Evolutionary conservation across 2,888 invertebrate species (phyloP), one percentile per base, ranked within the genome.

Genomic region (Drosophila ochracea): DNA sequence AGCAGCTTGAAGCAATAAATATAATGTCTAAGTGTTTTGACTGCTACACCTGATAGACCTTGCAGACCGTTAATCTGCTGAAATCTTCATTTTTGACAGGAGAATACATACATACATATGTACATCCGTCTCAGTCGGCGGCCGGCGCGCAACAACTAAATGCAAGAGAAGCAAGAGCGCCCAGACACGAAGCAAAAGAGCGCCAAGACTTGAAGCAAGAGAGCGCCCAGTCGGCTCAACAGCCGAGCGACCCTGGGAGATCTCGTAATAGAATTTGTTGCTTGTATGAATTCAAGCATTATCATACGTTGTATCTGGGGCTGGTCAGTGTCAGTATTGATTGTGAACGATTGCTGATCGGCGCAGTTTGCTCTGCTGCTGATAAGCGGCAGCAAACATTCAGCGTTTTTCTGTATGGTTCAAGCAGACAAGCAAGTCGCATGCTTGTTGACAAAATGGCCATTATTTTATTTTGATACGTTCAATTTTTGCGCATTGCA

Each of bases 401-500:
- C 13, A 13, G 7, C 13, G 31, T 0, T 7, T 21, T 47, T 11
- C 6, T 43, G 43, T 43, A 10, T 19, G 28, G 10, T 19, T 28
- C 10, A 28, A 2, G 25, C 10, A 50, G 16, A 9, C 28, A 28
- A 10, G 9, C 10, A 28, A 19, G 19, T 31, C 5, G 35, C 13
- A 35, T 13, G 35, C 35, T 16, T 35, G 13, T 16, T 28, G 25
- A 57, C 31, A 77, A 66, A 21, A 67, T 76, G 59, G 59, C 59
- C 6, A 50, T 25, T 30, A 61, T 16, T 58, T 31, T 54, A 50
- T 60, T 19, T 49, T 63, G 62, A 57, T 68, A 43, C 31, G 11
- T 62, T 70, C 37, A 65, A 76, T 67, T 63, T 69, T 55, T 61
- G 53, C 54, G 35, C 66, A 69, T 69, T 76, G 65, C 75, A 69